A percentile compares a stretch with the other conserved stretches of the same genome.
phyloP scores from a whole-genome alignment of 2,888 invertebrate species.

The Itoplectis maculator region DNA sequence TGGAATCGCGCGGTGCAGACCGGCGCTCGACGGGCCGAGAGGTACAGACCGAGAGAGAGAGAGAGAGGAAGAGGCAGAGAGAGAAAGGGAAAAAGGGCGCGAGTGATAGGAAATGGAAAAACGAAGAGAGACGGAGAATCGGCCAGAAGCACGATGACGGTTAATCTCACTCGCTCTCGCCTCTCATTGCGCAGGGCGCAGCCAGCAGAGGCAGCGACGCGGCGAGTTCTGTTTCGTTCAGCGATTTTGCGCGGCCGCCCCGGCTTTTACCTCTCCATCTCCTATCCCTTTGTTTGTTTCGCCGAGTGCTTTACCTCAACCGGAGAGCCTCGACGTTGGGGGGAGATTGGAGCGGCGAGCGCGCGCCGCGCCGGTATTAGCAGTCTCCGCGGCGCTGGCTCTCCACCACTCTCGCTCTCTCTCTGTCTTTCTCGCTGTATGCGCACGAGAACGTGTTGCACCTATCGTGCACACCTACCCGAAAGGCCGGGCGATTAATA shows the following conservation, averaged over 20 bases:
- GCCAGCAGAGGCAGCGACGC: too few species aligned
- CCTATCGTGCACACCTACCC: neutral
- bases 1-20: conserved; percentile 42
- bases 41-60: neutral
- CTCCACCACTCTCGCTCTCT: too few species aligned
- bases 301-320: conserved; percentile 39
- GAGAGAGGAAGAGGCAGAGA: conserved; percentile 7
- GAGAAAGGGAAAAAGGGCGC: conserved; percentile 21
- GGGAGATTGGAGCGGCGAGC: neutral
- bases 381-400: neutral
- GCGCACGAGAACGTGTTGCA: neutral
- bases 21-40: conserved; percentile 15
- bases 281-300: conserved; percentile 51
- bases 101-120: conserved; percentile 31
- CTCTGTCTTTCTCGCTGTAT: neutral
- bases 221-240: conserved; percentile 44
- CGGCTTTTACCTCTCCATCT: conserved; percentile 27
- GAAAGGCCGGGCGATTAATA: conserved; percentile 43
- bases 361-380: conserved; percentile 5
- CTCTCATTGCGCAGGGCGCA: neutral
- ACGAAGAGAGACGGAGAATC: conserved; percentile 9
- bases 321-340: conserved; percentile 1
- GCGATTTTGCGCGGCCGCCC: conserved; percentile 45
- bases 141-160: neutral
- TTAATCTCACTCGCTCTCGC: neutral